Base-by-base conservation (phyloP, 2,888 invertebrate species). In the Andrena haemorrhoa region DNA sequence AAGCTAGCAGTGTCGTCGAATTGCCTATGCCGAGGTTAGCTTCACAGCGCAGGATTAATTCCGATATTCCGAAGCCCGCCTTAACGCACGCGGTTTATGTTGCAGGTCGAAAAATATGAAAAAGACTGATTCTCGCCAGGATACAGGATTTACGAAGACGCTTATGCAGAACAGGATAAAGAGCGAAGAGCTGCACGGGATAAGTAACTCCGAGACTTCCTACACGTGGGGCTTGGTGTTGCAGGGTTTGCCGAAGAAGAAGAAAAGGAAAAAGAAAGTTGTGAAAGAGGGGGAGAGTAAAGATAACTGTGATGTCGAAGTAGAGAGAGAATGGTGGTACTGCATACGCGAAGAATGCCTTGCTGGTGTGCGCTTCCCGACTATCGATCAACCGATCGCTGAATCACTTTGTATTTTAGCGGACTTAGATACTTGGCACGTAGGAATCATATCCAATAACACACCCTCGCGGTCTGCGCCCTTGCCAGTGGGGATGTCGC, bases 401-500 rank as follows among this genome's bases (percentile, higher is more conserved):
- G 98, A 98, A 94, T 96, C 98, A 68, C 95, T 98, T 58, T 98
- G 97, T 84, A 96, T 98, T 83, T 95, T 98, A 47, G 98, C 97
- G 0, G 96, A 97, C 91, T 95, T 96, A 84, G 96, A 97, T 90
- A 96, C 96, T 69, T 98, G 98, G 98, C 97, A 94, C 93, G 94
- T 94, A 41, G 93, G 93, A 33, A 85, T 94, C 69, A 79, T 94
- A 41, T 93, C 94, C 0, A 93, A 91, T 74, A 91, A 90, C 16
- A 87, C 89, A 33, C 86, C 91, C 0, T 70, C 76, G 1, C 89
- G 90, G 16, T 94, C 93, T 2, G 92, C 94, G 56, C 94, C 94
- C 58, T 94, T 95, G 8, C 94, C 95, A 0, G 95, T 96, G 23
- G 97, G 97, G 0, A 96, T 97, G 96, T 98, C 98, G 0, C 96